phyloP scores from a whole-genome alignment of 2,113 vertebrate species.

The Prunella himalayana region DNA sequence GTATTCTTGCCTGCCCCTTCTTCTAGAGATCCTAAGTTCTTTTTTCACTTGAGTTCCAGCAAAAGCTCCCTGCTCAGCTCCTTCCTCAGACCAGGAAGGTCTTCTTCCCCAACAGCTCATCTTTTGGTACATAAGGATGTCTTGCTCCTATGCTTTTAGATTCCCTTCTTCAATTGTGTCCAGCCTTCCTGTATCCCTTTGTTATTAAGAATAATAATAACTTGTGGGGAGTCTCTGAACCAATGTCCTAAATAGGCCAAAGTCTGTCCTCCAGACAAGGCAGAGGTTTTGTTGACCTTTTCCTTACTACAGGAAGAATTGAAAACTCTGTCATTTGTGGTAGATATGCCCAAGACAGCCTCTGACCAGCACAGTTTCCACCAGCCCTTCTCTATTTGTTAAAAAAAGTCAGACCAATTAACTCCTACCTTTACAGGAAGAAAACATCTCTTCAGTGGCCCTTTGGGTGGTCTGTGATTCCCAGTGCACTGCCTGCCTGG shows the following conservation, averaged over 20 bases:
- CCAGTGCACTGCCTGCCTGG: neutral
- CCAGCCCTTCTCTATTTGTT: neutral
- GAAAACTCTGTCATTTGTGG: neutral
- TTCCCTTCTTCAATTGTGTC: neutral
- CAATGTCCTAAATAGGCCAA: neutral
- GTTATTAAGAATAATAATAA: too few relatives aligned
- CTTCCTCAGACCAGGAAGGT: neutral
- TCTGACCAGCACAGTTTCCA: neutral
- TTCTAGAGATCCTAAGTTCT: neutral
- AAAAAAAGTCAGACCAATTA: neutral
- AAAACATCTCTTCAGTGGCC: neutral
- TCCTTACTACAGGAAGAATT: neutral
- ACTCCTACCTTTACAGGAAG: neutral
- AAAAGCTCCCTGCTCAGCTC: neutral
- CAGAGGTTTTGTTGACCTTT: neutral
- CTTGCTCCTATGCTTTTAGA: neutral
- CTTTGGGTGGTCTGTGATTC: neutral
- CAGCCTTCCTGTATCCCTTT: neutral
- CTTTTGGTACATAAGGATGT: neutral
- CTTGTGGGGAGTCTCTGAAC: neutral
- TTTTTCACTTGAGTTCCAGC: neutral
- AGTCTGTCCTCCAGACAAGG: neutral
- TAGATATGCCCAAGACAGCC: neutral
- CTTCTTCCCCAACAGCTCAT: neutral
- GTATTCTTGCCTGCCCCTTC: neutral